Evolutionary conservation across 1,140 invertebrate genomes (phyloP).

Genomic region (Drosophila truncata): DNA sequence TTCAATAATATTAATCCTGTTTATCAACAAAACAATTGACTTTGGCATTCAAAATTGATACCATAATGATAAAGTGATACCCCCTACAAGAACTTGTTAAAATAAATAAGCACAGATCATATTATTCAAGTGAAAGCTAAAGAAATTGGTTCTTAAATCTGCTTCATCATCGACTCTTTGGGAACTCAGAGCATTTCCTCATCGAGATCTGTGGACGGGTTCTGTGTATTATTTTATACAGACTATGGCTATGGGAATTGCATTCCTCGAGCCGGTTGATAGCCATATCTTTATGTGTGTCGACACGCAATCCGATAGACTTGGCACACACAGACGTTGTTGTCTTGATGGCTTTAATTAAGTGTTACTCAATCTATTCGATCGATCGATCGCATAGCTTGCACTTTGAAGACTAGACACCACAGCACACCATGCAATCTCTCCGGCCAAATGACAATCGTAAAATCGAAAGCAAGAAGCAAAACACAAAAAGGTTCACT

Average conservation of each 20-base stretch:
- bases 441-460: constrained; percentile 48
- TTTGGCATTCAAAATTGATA: too few relatives aligned
- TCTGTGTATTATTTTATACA: constrained; percentile 1
- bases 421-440: constrained; percentile 42
- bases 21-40: too few relatives aligned
- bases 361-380: constrained; percentile 64
- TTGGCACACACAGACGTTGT: constrained; percentile 5
- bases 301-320: constrained; percentile 36
- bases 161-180: neutral
- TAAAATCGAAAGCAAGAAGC: constrained; percentile 56
- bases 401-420: constrained; percentile 22
- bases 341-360: constrained; percentile 59
- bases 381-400: constrained; percentile 37
- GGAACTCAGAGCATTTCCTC: neutral
- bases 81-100: too few relatives aligned
- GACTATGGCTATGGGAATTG: constrained; percentile 2
- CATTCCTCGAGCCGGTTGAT: constrained; percentile 20
- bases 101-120: too few relatives aligned
- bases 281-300: constrained; percentile 20
- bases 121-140: neutral
- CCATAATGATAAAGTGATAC: too few relatives aligned
- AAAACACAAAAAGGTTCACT: constrained; percentile 35
- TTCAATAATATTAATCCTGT: too few relatives aligned
- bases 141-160: neutral
- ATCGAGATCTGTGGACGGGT: constrained; percentile 8